Percentiles rank a stretch among this genome's conserved stretches.
Evolutionary conservation across 2,113 vertebrate species (phyloP).

Genomic region (Zonotrichia leucophrys): DNA sequence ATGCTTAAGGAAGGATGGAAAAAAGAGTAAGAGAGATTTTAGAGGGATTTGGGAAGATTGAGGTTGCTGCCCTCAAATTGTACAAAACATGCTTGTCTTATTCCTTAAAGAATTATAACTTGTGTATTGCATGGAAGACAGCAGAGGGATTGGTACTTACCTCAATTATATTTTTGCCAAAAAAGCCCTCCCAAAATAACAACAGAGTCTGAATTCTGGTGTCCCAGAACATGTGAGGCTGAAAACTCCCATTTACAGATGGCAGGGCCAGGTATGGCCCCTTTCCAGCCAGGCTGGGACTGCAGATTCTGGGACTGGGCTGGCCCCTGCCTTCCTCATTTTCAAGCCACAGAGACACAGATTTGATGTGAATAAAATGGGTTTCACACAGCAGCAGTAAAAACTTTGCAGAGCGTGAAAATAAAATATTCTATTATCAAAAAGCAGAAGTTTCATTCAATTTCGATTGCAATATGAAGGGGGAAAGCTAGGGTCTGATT

Average conservation of each 20-base stretch:
- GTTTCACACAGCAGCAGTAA: not conserved
- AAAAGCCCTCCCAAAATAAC: not conserved
- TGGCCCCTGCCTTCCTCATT: not conserved
- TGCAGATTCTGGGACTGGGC: not conserved
- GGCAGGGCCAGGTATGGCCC: rapidly evolving
- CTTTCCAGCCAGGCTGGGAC: not conserved
- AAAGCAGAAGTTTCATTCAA: not conserved
- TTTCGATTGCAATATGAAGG: not conserved
- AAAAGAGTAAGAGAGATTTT: not conserved
- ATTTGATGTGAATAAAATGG: not conserved
- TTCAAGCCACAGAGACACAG: not conserved
- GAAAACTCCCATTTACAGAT: not conserved
- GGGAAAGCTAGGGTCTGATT: not conserved
- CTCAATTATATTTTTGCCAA: not conserved
- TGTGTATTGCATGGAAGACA: not conserved
- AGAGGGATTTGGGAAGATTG: not conserved
- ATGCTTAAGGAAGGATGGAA: not conserved
- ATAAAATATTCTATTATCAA: not conserved
- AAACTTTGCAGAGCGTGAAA: not conserved
- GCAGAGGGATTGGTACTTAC: not conserved
- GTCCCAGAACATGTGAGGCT: not conserved
- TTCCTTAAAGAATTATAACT: not conserved
- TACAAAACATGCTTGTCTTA: not conserved
- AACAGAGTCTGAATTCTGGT: not conserved
- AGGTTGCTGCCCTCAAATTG: not conserved